Evolutionary conservation across 1,140 invertebrate species (phyloP).

Genomic region (Polypedilum pembai): DNA sequence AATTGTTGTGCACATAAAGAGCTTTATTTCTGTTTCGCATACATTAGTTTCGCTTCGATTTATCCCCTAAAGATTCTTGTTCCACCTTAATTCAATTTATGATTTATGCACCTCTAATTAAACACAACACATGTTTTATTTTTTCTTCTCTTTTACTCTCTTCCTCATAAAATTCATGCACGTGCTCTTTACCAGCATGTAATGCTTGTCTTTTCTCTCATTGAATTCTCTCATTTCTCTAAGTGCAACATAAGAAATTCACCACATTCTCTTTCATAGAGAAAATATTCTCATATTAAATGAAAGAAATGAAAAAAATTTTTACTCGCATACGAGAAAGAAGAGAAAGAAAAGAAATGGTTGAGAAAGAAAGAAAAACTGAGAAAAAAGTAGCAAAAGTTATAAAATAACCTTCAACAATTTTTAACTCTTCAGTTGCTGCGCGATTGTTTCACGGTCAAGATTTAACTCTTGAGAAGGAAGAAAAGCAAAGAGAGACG

Average conservation of each 20-base stretch:
- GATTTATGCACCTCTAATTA: not conserved
- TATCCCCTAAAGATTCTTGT: not conserved
- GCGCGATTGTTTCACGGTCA: slow-evolving; percentile 15
- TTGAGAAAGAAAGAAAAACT: slow-evolving; percentile 7
- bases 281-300: not conserved
- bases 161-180: not conserved
- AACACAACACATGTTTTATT: not conserved
- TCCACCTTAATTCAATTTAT: not conserved
- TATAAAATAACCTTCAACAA: slow-evolving; percentile 6
- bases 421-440: slow-evolving; percentile 10
- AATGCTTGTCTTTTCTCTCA: not conserved
- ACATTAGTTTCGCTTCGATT: not conserved
- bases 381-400: slow-evolving; percentile 18
- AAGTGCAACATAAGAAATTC: not conserved
- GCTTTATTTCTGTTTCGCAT: no score
- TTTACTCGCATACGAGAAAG: no score
- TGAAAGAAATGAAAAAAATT: not conserved
- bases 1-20: no score
- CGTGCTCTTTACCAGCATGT: not conserved
- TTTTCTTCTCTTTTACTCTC: not conserved
- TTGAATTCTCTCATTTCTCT: not conserved
- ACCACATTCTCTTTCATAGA: not conserved
- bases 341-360: slow-evolving; percentile 4
- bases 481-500: not conserved
- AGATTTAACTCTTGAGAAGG: not conserved